Conservation (phyloP, 2,797 vertebrate genomes). For the Acanthurus tractus region DNA sequence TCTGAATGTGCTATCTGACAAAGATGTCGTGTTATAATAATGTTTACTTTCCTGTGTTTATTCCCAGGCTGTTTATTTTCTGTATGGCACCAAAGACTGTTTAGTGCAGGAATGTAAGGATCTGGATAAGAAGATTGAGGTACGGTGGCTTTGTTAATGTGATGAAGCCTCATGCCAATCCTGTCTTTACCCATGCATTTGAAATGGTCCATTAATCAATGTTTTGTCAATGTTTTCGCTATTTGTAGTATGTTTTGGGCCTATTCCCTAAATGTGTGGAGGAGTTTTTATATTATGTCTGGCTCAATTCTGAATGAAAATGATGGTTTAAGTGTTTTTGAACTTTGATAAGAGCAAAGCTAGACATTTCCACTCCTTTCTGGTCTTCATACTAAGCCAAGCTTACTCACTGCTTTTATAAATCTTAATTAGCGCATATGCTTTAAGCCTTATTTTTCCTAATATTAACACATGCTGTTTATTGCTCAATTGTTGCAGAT, state of each 20-base stretch:
- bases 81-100: slow-evolving; percentile 98
- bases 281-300: background rate
- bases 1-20: background rate
- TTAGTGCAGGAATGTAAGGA: slow-evolving; percentile 98
- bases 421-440: no score
- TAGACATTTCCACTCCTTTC: no score
- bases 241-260: background rate
- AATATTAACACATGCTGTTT: no score
- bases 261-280: no score
- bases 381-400: no score
- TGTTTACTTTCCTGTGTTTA: background rate
- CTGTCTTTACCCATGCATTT: background rate
- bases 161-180: slow-evolving; percentile 3
- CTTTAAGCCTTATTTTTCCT: no score
- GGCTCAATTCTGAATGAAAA: background rate
- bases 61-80: slow-evolving; percentile 94
- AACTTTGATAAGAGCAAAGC: no score
- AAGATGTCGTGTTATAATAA: background rate
- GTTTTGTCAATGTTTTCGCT: background rate
- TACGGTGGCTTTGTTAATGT: slow-evolving; percentile 71
- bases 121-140: slow-evolving; percentile 98
- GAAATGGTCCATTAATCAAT: no score
- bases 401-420: no score
- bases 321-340: no score
- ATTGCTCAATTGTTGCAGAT: no score